These are phyloP conservation scores for Callipepla squamata DNA, from an alignment of 2,113 vertebrate species.

Conservation along the genomic window DNA sequence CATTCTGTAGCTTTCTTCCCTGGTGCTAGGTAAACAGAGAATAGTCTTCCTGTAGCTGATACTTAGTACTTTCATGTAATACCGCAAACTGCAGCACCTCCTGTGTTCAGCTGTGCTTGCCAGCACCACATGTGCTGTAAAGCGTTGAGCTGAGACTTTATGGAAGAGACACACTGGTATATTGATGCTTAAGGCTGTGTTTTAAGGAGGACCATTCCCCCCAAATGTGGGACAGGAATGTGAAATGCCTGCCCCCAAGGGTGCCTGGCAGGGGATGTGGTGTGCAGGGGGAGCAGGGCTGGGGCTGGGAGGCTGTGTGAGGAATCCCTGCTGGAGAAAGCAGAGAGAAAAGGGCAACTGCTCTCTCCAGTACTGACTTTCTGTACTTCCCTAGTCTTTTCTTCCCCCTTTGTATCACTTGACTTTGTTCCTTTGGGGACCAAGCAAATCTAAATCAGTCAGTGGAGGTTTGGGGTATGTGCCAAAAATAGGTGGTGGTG, in stretches of 20 bases:
- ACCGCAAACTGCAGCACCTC: not conserved
- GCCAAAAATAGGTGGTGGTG: no score
- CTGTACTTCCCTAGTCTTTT: no score
- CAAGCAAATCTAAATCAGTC: not conserved
- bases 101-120: not conserved
- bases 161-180: not conserved
- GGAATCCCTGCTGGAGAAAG: not conserved
- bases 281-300: not conserved
- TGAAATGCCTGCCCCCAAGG: no score
- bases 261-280: not conserved
- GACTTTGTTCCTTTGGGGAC: not conserved
- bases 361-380: not conserved
- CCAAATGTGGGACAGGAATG: not conserved
- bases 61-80: not conserved
- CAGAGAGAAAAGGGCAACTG: not conserved
- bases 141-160: not conserved
- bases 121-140: not conserved
- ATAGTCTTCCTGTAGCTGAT: not conserved
- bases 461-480: not conserved
- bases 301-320: not conserved
- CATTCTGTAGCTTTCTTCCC: not conserved
- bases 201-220: no score
- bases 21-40: not conserved
- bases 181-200: not conserved
- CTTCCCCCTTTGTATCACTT: not conserved